Evolutionary conservation across 2,888 invertebrate genomes (phyloP).

Genomic region (Crioceris asparagi): DNA sequence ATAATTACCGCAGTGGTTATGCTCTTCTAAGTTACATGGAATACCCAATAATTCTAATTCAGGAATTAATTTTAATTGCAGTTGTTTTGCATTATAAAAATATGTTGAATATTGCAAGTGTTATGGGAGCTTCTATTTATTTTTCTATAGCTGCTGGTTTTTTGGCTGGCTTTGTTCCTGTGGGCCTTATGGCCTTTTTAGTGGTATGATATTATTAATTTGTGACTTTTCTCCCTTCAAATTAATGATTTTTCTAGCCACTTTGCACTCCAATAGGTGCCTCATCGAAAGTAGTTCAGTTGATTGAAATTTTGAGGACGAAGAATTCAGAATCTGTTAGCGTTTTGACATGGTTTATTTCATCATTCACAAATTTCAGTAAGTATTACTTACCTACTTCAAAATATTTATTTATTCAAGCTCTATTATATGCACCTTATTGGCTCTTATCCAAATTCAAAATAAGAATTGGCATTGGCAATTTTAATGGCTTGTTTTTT

Average conservation of each 20-base stretch:
- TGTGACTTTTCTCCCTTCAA: not conserved
- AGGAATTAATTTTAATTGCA: slow-evolving; percentile 63
- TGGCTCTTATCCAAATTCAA: not conserved
- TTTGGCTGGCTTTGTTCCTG: slow-evolving; percentile 39
- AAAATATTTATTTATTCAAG: not conserved
- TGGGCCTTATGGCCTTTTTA: slow-evolving; percentile 46
- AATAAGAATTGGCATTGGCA: not conserved
- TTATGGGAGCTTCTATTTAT: slow-evolving; percentile 38
- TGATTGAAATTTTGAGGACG: slow-evolving; percentile 57
- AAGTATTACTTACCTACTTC: slow-evolving; percentile 34
- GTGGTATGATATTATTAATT: slow-evolving; percentile 45
- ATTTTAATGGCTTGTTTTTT: slow-evolving; percentile 27
- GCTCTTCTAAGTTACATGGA: slow-evolving; percentile 70
- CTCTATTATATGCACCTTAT: no score
- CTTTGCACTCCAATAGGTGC: slow-evolving; percentile 71
- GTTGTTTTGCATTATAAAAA: slow-evolving; percentile 59
- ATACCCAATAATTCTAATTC: slow-evolving; percentile 68
- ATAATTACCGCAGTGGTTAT: slow-evolving; percentile 67
- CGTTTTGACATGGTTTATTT: slow-evolving; percentile 70
- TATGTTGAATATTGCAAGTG: slow-evolving; percentile 38
- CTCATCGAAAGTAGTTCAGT: slow-evolving; percentile 70
- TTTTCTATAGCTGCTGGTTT: slow-evolving; percentile 38
- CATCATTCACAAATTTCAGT: slow-evolving; percentile 72
- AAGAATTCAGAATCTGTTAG: slow-evolving; percentile 70
- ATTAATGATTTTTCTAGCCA: slow-evolving; percentile 45